These are phyloP conservation scores for Amphilophus citrinellus DNA, from an alignment of 2,113 vertebrate genomes.

Conservation along the genomic window DNA sequence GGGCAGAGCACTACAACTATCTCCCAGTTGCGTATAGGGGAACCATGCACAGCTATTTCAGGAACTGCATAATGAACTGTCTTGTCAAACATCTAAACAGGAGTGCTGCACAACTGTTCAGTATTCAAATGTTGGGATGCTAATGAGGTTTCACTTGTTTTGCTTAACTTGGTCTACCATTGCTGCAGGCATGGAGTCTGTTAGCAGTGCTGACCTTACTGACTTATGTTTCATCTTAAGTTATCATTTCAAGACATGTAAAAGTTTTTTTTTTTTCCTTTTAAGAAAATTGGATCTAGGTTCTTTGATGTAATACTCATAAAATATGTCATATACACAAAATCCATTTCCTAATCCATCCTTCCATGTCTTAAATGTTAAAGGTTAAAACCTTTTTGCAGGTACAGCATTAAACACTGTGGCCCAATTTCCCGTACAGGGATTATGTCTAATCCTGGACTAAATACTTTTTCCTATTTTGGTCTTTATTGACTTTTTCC, in stretches of 20 bases:
- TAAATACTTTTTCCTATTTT: too few relatives aligned
- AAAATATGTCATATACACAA: neutral
- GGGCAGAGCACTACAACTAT: conserved; percentile 34
- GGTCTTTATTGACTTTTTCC: too few relatives aligned
- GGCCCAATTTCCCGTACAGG: too few relatives aligned
- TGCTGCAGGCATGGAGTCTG: neutral
- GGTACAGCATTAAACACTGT: neutral
- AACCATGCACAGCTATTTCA: conserved; percentile 42
- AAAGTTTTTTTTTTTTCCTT: neutral
- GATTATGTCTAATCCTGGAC: too few relatives aligned
- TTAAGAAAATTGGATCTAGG: neutral
- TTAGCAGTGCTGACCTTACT: neutral
- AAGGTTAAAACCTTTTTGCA: neutral
- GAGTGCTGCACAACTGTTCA: neutral
- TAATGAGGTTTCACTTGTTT: neutral
- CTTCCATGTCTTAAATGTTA: neutral
- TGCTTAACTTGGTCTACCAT: neutral
- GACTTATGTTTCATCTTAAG: neutral
- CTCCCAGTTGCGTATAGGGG: conserved; percentile 44
- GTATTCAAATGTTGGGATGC: conserved; percentile 19
- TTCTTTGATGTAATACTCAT: neutral
- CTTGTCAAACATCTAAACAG: neutral
- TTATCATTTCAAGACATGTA: neutral
- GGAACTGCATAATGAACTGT: conserved; percentile 43
- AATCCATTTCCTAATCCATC: neutral